phyloP scores from a whole-genome alignment of 2,797 vertebrate species.

The Microchirus variegatus region DNA sequence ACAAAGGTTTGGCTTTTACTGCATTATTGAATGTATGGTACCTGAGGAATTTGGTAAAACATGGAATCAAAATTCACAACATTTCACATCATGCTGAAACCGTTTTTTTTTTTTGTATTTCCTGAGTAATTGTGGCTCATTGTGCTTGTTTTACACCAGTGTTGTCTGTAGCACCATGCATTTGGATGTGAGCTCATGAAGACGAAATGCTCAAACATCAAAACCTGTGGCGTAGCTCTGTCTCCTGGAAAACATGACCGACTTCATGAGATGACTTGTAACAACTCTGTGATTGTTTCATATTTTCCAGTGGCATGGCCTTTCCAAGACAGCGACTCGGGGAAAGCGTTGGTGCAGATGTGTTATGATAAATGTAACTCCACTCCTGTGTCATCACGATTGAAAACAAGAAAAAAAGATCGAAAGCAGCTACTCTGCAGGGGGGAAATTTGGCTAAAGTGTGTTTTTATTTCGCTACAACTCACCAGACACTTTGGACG shows the following conservation, averaged over 20 bases:
- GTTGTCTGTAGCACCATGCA: constrained; percentile 14
- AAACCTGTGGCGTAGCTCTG: constrained; percentile 11
- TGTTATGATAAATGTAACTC: constrained; percentile 33
- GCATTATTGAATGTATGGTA: no score
- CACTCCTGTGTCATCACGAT: not conserved
- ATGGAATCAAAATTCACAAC: no score
- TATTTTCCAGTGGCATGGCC: constrained; percentile 53
- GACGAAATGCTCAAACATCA: constrained; percentile 40
- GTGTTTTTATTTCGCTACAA: constrained; percentile 13
- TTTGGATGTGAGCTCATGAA: constrained; percentile 43
- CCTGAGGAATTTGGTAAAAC: no score
- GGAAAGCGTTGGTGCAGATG: constrained; percentile 18
- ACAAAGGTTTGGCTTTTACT: no score
- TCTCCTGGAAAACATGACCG: constrained; percentile 60
- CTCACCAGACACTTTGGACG: constrained; percentile 87
- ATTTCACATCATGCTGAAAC: not conserved
- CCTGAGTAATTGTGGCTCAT: constrained; percentile 12
- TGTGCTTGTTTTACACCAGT: constrained; percentile 4
- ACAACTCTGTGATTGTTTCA: constrained; percentile 50
- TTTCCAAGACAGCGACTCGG: constrained; percentile 43
- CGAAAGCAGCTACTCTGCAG: constrained; percentile 23
- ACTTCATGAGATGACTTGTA: constrained; percentile 49
- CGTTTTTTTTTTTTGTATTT: constrained; percentile 11
- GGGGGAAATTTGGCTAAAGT: constrained; percentile 6
- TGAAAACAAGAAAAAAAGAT: constrained; percentile 36